phyloP scores from a whole-genome alignment of 2,888 invertebrate species.

The Entomobrya proxima region DNA sequence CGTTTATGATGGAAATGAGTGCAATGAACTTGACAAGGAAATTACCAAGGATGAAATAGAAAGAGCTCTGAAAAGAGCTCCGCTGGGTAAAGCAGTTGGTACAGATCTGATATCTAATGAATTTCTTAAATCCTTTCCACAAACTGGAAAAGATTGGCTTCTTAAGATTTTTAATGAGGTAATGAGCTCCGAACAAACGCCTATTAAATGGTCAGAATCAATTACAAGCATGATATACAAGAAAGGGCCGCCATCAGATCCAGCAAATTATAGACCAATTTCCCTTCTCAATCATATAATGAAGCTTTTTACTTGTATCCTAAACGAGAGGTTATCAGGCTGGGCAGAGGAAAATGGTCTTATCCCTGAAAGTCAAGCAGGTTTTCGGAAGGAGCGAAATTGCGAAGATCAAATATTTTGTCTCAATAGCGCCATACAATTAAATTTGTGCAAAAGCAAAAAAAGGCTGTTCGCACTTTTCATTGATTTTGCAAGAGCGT shows the following conservation, averaged over 20 bases:
- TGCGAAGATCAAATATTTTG: slow-evolving; percentile 74
- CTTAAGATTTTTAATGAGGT: slow-evolving; percentile 32
- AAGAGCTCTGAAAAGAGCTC: slow-evolving; percentile 1
- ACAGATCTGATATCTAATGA: slow-evolving; percentile 61
- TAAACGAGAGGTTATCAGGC: slow-evolving; percentile 3
- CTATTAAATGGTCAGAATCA: slow-evolving; percentile 12
- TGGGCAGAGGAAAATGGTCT: slow-evolving; percentile 72
- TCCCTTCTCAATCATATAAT: slow-evolving; percentile 39
- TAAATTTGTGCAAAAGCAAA: slow-evolving; percentile 32
- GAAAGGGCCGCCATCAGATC: slow-evolving; percentile 52
- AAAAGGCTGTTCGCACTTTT: slow-evolving; percentile 71
- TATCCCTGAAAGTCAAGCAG: slow-evolving; percentile 74
- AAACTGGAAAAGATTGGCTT: not conserved
- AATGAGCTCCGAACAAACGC: slow-evolving; percentile 7
- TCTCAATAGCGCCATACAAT: slow-evolving; percentile 63
- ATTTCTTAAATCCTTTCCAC: slow-evolving; percentile 49
- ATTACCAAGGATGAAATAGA: slow-evolving; percentile 36
- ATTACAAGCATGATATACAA: slow-evolving; percentile 54
- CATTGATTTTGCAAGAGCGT: slow-evolving; percentile 72
- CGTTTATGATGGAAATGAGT: not conserved
- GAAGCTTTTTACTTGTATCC: slow-evolving; percentile 61
- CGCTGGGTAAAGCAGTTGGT: slow-evolving; percentile 50
- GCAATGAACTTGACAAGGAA: slow-evolving; percentile 9
- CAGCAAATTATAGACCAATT: slow-evolving; percentile 66
- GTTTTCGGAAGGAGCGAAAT: slow-evolving; percentile 71